These are phyloP conservation scores for Phaethon lepturus DNA, from an alignment of 2,113 vertebrate genomes.

Conservation along the genomic window DNA sequence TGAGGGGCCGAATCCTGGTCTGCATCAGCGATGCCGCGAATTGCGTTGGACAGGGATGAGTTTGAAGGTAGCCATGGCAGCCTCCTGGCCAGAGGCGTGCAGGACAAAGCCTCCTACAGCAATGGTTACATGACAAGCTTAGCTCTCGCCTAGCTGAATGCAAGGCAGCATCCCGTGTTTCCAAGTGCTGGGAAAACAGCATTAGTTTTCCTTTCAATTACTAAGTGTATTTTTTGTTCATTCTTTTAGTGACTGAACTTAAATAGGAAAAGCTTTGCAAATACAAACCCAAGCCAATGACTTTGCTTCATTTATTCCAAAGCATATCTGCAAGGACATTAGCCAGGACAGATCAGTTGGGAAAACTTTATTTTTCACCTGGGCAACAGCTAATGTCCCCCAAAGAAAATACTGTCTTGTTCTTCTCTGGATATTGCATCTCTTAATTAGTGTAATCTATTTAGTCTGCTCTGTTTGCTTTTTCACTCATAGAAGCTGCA, in stretches of 20 bases:
- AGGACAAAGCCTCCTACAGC: neutral
- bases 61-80: neutral
- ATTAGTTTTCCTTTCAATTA: neutral
- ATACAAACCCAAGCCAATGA: neutral
- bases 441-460: conserved; percentile 13
- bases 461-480: conserved; percentile 3
- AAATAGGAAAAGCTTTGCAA: neutral
- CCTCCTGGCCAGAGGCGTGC: neutral
- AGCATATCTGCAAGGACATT: conserved; percentile 14
- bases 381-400: neutral
- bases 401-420: neutral
- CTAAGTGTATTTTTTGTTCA: neutral
- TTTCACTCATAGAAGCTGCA: neutral
- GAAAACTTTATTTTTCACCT: conserved; percentile 43
- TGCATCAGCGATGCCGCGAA: neutral
- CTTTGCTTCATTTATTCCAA: neutral
- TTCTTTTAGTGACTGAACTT: neutral
- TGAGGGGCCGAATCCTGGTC: neutral
- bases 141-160: neutral
- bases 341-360: neutral
- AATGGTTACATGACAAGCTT: rapidly evolving
- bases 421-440: conserved; percentile 4
- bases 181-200: neutral
- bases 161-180: neutral
- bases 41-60: rapidly evolving